Conservation (phyloP, 2,797 vertebrate genomes). For the Anomalospiza imberbis region DNA sequence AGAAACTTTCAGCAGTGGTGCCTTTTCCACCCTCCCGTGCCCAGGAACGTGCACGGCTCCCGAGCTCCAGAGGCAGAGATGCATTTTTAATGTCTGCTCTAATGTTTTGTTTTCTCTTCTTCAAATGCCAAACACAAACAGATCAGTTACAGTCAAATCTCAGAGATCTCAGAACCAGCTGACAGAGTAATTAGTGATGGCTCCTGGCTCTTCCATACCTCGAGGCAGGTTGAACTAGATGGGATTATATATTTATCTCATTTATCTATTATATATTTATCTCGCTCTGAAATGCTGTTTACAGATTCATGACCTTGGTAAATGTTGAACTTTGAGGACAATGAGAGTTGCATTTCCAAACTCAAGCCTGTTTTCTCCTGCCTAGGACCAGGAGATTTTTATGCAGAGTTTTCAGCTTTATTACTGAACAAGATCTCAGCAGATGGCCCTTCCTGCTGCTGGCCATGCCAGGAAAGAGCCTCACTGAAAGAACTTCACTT, state of each 20-base stretch:
- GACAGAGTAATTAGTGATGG: background rate
- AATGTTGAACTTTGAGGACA: background rate
- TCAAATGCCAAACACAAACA: background rate
- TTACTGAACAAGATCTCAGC: background rate
- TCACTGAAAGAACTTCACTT: background rate
- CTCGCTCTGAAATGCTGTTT: background rate
- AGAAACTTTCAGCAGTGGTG: background rate
- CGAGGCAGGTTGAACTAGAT: background rate
- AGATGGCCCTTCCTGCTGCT: background rate
- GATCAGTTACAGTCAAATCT: background rate
- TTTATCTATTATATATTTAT: background rate
- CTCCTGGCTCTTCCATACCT: background rate
- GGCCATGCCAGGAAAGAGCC: background rate
- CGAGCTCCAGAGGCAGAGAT: background rate
- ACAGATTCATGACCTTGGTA: background rate
- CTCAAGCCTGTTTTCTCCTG: background rate
- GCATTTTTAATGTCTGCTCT: background rate
- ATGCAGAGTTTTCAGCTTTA: background rate
- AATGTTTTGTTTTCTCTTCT: background rate
- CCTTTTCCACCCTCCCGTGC: background rate
- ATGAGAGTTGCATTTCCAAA: background rate
- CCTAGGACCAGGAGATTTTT: background rate
- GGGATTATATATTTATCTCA: slow-evolving; percentile 12
- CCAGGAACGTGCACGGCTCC: background rate
- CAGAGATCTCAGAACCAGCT: background rate